Evolutionary conservation across 2,113 vertebrate species (phyloP), one percentile per base, ranked within the genome.

Genomic region (Myotis davidii): DNA sequence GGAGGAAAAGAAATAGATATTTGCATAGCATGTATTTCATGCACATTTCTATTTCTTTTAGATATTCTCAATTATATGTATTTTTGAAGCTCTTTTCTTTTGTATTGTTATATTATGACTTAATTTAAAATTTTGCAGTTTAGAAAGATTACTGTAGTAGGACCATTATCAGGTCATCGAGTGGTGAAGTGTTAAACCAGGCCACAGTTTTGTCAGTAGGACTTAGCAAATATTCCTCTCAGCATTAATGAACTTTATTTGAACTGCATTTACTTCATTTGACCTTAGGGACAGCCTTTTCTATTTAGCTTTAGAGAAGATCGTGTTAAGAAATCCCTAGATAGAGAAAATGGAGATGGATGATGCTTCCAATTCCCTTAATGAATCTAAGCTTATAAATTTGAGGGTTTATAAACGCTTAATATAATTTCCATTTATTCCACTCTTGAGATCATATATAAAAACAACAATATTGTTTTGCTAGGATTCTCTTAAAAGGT

Each of bases 211-310:
- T 88, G 21, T 85, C 64, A 95, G 82, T 23, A 70, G 45, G 74
- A 56, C 84, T 92, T 88, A 95, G 54, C 64, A 91, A 42, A 94
- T 78, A 92, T 84, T 56, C 45, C 39, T 94, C 48, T 93, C 72
- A 74, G 65, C 82, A 90, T 76, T 93, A 88, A 94, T 94, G 91
- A 95, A 74, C 78, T 96, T 93, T 79, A 90, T 92, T 84, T 94
- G 85, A 94, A 79, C 70, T 92, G 39, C 83, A 56, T 88, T 89
- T 91, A 84, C 70, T 96, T 83, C 65, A 61, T 73, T 88, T 87
- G 59, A 79, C 92, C 86, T 93, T 90, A 92, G 20, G 37, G 37
- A 76, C 42, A 96, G 74, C 9, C 48, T 91, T 96, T 95, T 82
- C 67, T 90, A 56, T 74, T 78, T 86, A 86, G 73, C 90, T 92